Base-by-base conservation (phyloP, 2,888 invertebrate species). In the Lordiphosa andalusiaca region DNA sequence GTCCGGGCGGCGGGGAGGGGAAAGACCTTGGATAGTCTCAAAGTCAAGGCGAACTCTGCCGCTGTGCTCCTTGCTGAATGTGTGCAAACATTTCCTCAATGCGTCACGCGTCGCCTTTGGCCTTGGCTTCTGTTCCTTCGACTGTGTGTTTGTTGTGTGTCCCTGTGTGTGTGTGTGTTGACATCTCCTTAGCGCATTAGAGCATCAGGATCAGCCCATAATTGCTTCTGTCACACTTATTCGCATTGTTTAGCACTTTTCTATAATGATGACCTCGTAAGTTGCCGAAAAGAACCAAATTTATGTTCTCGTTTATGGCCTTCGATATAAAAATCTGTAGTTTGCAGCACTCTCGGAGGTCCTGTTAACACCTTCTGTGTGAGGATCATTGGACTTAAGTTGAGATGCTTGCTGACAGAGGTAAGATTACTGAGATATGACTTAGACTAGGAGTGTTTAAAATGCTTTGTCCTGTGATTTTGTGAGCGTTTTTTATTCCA, bases 181-280 rank as follows among this genome's bases (percentile, higher is more conserved):
- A 76, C 76, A 80, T 73, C 67, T 71, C 52, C 74, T 69, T 61
- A 59, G 70, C 57, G 63, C 71, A 73, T 69, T 42, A 46, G 16
- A 9, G 39, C 44, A 62, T 53, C 49, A 54, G 66, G 63, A 69
- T 69, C 61, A 48, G 67, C 59, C 64, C 65, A 57, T 80, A 84
- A 75, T 84, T 68, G 76, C 70, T 76, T 64, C 72, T 71, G 81
- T 84, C 83, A 80, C 83, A 84, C 84, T 84, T 84, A 83, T 83
- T 74, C 55, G 71, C 72, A 78, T 76, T 82, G 71, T 75, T 55
- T 60, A 13, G 52, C 53, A 52, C 66, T 67, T 52, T 67, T 50
- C 60, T 47, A 69, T 75, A 70, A 76, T 74, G 66, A 77, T 73
- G 70, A 66, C 70, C 67, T 74, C 62, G 73, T 78, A 66, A 73